Conservation (phyloP, 2,797 vertebrate species). For the Nasua narica region DNA sequence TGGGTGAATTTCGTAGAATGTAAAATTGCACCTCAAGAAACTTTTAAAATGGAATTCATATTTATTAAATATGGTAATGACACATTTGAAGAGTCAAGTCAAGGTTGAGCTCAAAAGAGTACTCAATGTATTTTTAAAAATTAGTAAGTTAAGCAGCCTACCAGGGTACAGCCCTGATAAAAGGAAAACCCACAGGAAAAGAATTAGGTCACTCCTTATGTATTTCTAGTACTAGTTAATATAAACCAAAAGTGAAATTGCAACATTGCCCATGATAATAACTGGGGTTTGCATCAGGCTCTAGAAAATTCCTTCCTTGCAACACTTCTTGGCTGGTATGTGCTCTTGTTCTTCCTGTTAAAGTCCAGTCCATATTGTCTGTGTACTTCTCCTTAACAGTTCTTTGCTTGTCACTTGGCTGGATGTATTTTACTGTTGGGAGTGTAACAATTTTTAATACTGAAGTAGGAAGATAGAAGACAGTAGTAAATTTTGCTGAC, state of each 20-base stretch:
- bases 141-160: conserved; percentile 20
- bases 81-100: conserved; percentile 45
- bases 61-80: conserved; percentile 6
- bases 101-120: background rate
- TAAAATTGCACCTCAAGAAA: background rate
- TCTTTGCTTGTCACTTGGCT: background rate
- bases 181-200: conserved; percentile 52
- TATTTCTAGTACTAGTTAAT: conserved; percentile 67
- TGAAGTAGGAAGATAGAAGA: background rate
- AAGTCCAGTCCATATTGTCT: background rate
- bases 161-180: background rate
- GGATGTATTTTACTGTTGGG: background rate
- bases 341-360: background rate
- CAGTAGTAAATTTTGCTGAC: conserved; percentile 32
- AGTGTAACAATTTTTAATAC: background rate
- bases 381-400: background rate
- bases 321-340: conserved; percentile 18
- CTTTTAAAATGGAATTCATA: background rate
- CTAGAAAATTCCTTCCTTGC: conserved; percentile 70
- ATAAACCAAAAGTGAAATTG: conserved; percentile 69
- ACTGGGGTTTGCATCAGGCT: conserved; percentile 59
- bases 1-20: background rate
- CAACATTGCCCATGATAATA: conserved; percentile 54
- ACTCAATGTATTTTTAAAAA: background rate
- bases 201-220: conserved; percentile 39